phyloP scores from a whole-genome alignment of 1,140 invertebrate genomes.

The Tyrophagus putrescentiae region DNA sequence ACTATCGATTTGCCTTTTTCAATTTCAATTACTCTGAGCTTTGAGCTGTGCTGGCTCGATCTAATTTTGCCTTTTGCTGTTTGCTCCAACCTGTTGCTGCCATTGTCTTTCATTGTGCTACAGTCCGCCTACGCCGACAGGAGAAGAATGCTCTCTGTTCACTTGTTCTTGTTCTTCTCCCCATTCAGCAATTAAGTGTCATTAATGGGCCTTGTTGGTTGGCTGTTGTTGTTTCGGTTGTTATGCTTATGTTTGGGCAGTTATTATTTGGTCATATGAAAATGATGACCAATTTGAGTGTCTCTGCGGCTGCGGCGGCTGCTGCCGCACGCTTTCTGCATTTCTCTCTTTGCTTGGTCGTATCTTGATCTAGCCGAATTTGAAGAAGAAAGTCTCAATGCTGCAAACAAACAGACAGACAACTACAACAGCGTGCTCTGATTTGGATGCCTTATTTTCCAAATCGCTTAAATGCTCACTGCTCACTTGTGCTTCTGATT shows the following conservation, averaged over 20 bases:
- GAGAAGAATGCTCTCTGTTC: too few relatives aligned
- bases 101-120: background rate
- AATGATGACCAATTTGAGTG: too few relatives aligned
- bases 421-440: constrained; percentile 1
- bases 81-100: background rate
- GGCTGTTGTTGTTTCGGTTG: too few relatives aligned
- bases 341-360: too few relatives aligned
- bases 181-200: constrained; percentile 10
- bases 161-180: too few relatives aligned
- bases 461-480: background rate
- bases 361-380: too few relatives aligned
- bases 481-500: constrained; percentile 1
- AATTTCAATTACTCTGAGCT: background rate
- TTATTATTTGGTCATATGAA: too few relatives aligned
- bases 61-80: background rate
- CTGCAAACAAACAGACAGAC: too few relatives aligned
- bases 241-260: too few relatives aligned
- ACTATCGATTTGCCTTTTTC: background rate
- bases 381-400: too few relatives aligned
- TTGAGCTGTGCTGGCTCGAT: background rate
- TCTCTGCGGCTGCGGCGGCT: too few relatives aligned
- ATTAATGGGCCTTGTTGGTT: background rate
- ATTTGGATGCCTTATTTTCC: background rate
- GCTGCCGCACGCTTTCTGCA: too few relatives aligned
- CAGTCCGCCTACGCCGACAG: background rate